These are phyloP conservation scores for Carposina sasakii DNA, from an alignment of 1,140 invertebrate genomes.

Conservation along the genomic window DNA sequence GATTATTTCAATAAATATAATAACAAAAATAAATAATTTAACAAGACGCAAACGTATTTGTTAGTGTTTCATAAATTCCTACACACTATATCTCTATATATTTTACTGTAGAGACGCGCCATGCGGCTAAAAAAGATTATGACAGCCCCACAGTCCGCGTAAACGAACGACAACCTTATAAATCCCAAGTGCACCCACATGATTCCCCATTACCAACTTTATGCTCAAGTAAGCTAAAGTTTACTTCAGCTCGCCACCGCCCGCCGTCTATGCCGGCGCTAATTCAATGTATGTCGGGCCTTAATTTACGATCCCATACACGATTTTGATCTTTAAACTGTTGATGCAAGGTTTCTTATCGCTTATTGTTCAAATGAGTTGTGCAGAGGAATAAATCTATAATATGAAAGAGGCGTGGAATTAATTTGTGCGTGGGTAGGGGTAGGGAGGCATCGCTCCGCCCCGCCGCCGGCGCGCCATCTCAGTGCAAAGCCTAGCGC, in stretches of 20 bases:
- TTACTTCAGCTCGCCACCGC: conserved; percentile 23
- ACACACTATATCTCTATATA: conserved; percentile 46
- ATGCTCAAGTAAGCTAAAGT: conserved; percentile 23
- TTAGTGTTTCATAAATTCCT: conserved; percentile 37
- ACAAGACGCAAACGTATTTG: conserved; percentile 23
- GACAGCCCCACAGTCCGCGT: conserved; percentile 47
- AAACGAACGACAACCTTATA: conserved; percentile 50
- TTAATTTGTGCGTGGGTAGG: conserved; percentile 57
- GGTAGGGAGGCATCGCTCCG: conserved; percentile 44
- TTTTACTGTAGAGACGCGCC: conserved; percentile 49
- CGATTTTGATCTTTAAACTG: conserved; percentile 59
- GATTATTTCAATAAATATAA: too few species aligned
- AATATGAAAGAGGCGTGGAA: conserved; percentile 69
- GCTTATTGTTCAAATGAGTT: conserved; percentile 43
- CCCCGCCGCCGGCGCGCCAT: conserved; percentile 53
- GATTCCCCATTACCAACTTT: conserved; percentile 34
- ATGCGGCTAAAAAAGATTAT: conserved; percentile 70
- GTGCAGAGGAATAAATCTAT: conserved; percentile 68
- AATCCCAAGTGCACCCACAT: conserved; percentile 36
- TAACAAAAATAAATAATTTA: too few species aligned
- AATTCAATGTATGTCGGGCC: conserved; percentile 59
- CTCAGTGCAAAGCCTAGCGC: conserved; percentile 48
- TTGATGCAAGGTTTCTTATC: conserved; percentile 61
- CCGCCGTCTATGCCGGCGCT: conserved; percentile 42
- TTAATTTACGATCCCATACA: conserved; percentile 59